Percentiles rank a stretch among this genome's conserved stretches.
Conservation (phyloP, 2,797 vertebrate genomes). For the Odontamblyopus rebecca region DNA sequence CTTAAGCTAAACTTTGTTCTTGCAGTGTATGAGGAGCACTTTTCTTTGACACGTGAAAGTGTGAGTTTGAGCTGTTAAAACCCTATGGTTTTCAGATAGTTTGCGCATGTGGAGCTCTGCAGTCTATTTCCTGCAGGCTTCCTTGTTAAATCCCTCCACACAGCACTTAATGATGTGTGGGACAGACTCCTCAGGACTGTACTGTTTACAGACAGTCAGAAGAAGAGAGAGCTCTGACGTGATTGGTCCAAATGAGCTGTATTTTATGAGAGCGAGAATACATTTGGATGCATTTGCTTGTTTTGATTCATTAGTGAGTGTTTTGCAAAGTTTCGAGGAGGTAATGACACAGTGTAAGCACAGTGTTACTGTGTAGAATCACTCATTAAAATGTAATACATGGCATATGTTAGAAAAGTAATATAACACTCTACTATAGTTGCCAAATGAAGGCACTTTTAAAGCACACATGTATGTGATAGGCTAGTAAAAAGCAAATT, state of each 20-base stretch:
- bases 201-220: not conserved
- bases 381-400: not conserved
- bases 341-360: not conserved
- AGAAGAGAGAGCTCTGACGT: not conserved
- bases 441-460: not conserved
- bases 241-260: constrained; percentile 2
- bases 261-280: not conserved
- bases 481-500: no score
- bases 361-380: not conserved
- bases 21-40: not conserved
- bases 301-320: not conserved
- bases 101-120: not conserved
- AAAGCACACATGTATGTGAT: no score
- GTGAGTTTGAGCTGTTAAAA: not conserved
- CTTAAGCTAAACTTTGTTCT: not conserved
- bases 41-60: not conserved
- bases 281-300: not conserved
- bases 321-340: not conserved
- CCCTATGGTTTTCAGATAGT: not conserved
- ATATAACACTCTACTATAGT: not conserved
- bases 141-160: not conserved
- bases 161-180: constrained; percentile 3
- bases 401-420: not conserved
- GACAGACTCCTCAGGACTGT: not conserved
- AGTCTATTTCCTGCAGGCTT: not conserved